phyloP scores from a whole-genome alignment of 2,113 vertebrate species.

The Pithys albifrons region DNA sequence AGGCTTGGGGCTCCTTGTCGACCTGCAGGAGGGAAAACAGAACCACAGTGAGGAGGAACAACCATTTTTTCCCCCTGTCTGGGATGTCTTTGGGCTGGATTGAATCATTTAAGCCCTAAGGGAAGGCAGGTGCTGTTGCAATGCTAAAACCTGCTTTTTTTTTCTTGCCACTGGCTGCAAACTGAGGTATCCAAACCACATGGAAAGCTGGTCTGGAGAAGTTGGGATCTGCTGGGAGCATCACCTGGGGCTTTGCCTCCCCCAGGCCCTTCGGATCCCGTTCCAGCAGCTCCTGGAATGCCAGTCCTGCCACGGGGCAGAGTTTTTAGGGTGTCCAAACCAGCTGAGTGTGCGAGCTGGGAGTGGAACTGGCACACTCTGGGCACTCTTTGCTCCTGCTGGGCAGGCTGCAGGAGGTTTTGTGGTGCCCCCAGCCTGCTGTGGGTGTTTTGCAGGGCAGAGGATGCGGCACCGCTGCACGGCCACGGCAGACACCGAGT shows the following conservation, averaged over 20 bases:
- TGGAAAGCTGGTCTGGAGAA: neutral
- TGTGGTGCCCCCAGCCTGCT: too few relatives aligned
- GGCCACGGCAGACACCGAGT: neutral
- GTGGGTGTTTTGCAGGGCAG: constrained; percentile 31
- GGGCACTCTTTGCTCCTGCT: neutral
- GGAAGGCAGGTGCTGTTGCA: neutral
- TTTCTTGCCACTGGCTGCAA: neutral
- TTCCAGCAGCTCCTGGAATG: neutral
- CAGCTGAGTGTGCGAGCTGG: neutral
- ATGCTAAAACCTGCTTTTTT: neutral
- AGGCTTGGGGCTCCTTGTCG: neutral
- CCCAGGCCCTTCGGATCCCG: neutral
- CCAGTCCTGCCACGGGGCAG: neutral
- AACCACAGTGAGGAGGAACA: neutral
- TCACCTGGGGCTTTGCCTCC: neutral
- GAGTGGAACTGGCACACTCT: neutral
- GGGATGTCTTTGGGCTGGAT: neutral
- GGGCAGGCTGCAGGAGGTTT: too few relatives aligned
- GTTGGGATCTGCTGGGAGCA: neutral
- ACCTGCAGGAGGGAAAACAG: neutral
- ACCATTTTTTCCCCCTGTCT: neutral
- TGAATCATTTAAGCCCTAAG: neutral
- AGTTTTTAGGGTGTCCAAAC: neutral
- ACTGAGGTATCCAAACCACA: neutral
- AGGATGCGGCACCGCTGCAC: constrained; percentile 60